Percentiles rank a stretch among this genome's conserved stretches.
phyloP scores from a whole-genome alignment of 2,888 invertebrate genomes.

The Pteria penguin region DNA sequence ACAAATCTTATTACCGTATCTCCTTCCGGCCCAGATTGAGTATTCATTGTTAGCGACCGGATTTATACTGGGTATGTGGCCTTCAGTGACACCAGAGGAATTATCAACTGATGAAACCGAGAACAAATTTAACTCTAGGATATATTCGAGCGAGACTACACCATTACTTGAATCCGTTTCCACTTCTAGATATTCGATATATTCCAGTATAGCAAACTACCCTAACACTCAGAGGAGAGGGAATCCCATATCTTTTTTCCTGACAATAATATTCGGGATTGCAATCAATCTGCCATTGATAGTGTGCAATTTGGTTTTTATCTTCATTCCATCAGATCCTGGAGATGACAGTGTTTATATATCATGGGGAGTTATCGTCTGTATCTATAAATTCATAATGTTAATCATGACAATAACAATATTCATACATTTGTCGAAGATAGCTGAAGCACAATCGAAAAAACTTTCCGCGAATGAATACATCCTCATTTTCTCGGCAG shows the following conservation, averaged over 20 bases:
- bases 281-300: slow-evolving; percentile 4
- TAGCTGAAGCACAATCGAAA: background rate
- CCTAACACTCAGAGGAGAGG: no score
- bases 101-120: background rate
- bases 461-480: slow-evolving; percentile 15
- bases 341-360: no score
- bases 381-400: background rate
- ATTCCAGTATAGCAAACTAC: no score
- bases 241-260: slow-evolving; percentile 10
- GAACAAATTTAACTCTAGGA: background rate
- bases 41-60: slow-evolving; percentile 11
- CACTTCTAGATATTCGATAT: no score
- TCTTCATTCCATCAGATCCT: no score
- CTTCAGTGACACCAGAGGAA: slow-evolving; percentile 4
- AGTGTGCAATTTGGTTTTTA: slow-evolving; percentile 8
- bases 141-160: no score
- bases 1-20: background rate
- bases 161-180: no score
- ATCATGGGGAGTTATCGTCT: no score
- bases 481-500: no score
- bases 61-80: slow-evolving; percentile 20
- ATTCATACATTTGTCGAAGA: slow-evolving; percentile 1
- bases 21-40: slow-evolving; percentile 2
- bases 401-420: slow-evolving; percentile 7
- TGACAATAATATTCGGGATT: slow-evolving; percentile 1